Conservation (phyloP, 2,113 vertebrate genomes). For the Oenanthe oenanthe region DNA sequence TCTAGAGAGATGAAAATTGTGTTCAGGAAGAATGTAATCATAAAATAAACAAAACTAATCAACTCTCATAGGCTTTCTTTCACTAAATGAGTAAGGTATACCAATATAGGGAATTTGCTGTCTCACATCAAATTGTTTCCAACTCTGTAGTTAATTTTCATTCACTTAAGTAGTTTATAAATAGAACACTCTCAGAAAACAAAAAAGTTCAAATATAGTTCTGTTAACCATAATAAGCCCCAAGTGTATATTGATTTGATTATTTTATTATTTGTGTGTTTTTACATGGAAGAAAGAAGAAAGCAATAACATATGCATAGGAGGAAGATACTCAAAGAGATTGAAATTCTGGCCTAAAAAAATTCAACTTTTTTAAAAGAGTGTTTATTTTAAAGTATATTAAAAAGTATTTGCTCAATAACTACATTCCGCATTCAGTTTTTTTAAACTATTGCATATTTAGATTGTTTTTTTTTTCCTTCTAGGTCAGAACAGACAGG, state of each 20-base stretch:
- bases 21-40: neutral
- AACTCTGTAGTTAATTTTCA: neutral
- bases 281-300: neutral
- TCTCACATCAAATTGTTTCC: neutral
- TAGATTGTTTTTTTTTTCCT: accelerated
- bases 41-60: neutral
- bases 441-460: neutral
- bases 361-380: accelerated
- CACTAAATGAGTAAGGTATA: neutral
- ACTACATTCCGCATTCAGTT: neutral
- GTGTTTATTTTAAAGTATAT: neutral
- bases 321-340: neutral
- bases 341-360: neutral
- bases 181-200: neutral
- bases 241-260: neutral
- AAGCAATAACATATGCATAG: neutral
- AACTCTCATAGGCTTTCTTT: neutral
- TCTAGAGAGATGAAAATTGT: neutral
- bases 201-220: neutral
- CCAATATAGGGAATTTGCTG: neutral
- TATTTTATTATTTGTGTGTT: neutral
- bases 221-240: neutral
- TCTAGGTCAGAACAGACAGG: neutral
- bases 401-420: neutral
- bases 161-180: neutral